Conservation (phyloP, 1,140 invertebrate genomes). For the Drosophila funebris region DNA sequence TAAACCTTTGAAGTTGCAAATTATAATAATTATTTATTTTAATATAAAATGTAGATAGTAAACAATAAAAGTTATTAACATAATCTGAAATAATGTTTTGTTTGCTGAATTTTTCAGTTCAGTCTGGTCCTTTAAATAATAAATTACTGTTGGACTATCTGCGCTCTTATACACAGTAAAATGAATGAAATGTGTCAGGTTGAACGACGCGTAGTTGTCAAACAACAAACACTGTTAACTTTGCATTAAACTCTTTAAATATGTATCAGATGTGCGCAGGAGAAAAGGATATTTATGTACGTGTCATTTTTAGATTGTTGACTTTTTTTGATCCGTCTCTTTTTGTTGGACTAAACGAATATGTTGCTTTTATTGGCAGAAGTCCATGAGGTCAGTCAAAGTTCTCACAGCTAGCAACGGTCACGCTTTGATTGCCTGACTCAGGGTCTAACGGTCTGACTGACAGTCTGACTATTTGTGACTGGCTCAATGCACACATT, state of each 20-base stretch:
- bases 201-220: slow-evolving; percentile 48
- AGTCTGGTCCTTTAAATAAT: slow-evolving; percentile 48
- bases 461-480: slow-evolving; percentile 14
- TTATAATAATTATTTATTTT: too few relatives aligned
- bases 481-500: slow-evolving; percentile 20
- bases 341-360: not conserved
- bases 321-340: not conserved
- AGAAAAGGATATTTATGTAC: slow-evolving; percentile 35
- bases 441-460: not conserved
- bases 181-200: slow-evolving; percentile 50
- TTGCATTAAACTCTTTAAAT: slow-evolving; percentile 40
- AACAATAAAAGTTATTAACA: too few relatives aligned
- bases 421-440: slow-evolving; percentile 64
- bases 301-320: not conserved
- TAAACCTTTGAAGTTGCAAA: too few relatives aligned
- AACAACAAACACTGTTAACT: slow-evolving; percentile 18
- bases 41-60: too few relatives aligned
- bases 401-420: slow-evolving; percentile 35
- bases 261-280: slow-evolving; percentile 46
- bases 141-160: slow-evolving; percentile 29
- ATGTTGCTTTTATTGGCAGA: slow-evolving; percentile 29
- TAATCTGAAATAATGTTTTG: not conserved
- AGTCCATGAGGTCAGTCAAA: slow-evolving; percentile 38
- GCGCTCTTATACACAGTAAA: slow-evolving; percentile 32
- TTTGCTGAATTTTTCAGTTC: not conserved